Percentiles rank a stretch among this genome's conserved stretches.
Conservation (phyloP, 2,113 vertebrate species). For the Xiphias gladius region DNA sequence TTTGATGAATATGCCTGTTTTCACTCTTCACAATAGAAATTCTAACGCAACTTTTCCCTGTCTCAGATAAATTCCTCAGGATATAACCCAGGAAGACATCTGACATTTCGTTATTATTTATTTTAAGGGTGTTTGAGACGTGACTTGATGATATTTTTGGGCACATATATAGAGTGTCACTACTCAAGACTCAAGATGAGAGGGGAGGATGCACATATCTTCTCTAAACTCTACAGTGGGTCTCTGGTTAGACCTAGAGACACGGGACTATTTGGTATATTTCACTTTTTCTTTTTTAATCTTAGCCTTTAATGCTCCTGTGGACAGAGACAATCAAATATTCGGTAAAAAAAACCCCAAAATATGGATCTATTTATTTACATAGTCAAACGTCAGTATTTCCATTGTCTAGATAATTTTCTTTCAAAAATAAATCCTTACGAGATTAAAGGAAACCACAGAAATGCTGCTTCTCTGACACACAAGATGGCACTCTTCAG, state of each 20-base stretch:
- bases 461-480: background rate
- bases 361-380: too few relatives aligned
- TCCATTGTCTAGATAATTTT: background rate
- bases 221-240: too few relatives aligned
- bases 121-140: background rate
- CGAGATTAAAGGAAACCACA: background rate
- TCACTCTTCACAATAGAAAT: background rate
- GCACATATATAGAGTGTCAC: too few relatives aligned
- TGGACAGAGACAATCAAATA: too few relatives aligned
- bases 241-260: too few relatives aligned
- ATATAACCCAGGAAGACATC: background rate
- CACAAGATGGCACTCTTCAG: conserved; percentile 76
- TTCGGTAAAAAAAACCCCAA: too few relatives aligned
- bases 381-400: too few relatives aligned
- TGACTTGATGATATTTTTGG: background rate
- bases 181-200: background rate
- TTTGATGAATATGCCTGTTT: background rate
- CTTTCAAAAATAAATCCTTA: background rate
- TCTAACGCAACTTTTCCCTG: background rate
- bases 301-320: too few relatives aligned
- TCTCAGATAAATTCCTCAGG: too few relatives aligned
- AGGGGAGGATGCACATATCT: background rate
- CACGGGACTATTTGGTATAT: too few relatives aligned
- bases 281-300: too few relatives aligned
- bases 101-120: background rate